These are phyloP conservation scores for Euschistus heros DNA, from an alignment of 1,140 invertebrate species.

Conservation along the genomic window DNA sequence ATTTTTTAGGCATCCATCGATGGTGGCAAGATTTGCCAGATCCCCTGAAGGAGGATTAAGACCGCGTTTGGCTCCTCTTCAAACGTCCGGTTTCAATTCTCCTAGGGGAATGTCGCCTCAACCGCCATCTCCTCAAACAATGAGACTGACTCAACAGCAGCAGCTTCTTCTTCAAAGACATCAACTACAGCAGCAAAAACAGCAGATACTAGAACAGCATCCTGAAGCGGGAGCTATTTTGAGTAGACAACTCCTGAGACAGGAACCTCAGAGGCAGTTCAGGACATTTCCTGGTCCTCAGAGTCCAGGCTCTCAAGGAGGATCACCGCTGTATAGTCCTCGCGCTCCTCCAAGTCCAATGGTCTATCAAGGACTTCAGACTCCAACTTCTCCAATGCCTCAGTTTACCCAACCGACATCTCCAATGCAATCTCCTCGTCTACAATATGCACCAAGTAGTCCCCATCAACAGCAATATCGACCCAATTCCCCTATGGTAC, in stretches of 20 bases:
- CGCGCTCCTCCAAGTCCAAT: constrained; percentile 28
- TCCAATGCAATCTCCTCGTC: constrained; percentile 35
- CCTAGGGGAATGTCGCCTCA: constrained; percentile 6
- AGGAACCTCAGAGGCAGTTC: constrained; percentile 22
- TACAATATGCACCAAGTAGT: constrained; percentile 40
- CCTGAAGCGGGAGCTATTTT: constrained; percentile 5
- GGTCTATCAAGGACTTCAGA: constrained; percentile 27
- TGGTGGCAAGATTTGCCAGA: constrained; percentile 30
- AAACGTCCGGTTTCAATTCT: constrained; percentile 1
- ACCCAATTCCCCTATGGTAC: constrained; percentile 41
- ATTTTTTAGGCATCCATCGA: constrained; percentile 28
- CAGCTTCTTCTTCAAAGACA: constrained; percentile 38
- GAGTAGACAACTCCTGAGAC: constrained; percentile 23
- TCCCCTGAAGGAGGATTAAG: constrained; percentile 29
- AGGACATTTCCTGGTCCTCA: constrained; percentile 36
- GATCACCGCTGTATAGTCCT: constrained; percentile 30
- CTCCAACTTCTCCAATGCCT: constrained; percentile 39
- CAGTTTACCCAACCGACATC: constrained; percentile 36
- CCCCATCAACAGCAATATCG: constrained; percentile 40
- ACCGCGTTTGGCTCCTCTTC: constrained; percentile 22
- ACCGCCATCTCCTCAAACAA: constrained; percentile 7
- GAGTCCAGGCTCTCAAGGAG: constrained; percentile 23
- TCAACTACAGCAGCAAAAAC: constrained; percentile 43
- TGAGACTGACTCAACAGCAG: constrained; percentile 35
- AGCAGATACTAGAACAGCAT: constrained; percentile 30